These are phyloP conservation scores for Larimichthys crocea DNA, from an alignment of 2,113 vertebrate species.

Conservation along the genomic window DNA sequence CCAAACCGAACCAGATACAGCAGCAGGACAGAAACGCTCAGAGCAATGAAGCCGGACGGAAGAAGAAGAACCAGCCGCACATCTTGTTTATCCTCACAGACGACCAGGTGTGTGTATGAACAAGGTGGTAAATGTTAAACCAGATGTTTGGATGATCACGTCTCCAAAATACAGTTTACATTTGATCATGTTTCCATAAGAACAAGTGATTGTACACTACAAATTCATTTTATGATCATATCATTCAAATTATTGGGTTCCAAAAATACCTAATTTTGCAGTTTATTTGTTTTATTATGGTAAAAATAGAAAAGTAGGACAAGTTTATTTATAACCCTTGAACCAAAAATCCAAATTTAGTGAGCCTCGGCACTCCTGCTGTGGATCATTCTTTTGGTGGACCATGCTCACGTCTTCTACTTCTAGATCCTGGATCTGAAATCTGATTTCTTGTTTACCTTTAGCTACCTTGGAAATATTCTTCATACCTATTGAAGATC, in stretches of 20 bases:
- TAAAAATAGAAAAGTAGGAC: neutral
- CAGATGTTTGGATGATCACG: neutral
- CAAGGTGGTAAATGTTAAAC: too few species aligned
- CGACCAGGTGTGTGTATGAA: slow-evolving; percentile 84
- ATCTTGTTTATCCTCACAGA: slow-evolving; percentile 95
- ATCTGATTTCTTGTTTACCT: too few species aligned
- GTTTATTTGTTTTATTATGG: neutral
- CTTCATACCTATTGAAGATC: too few species aligned
- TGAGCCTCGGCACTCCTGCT: too few species aligned
- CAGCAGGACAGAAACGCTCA: slow-evolving; percentile 51
- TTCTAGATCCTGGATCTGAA: too few species aligned
- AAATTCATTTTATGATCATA: neutral
- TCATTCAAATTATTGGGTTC: too few species aligned
- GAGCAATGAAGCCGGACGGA: slow-evolving; percentile 52
- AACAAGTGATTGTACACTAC: neutral
- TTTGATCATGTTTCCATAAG: neutral
- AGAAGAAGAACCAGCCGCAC: slow-evolving; percentile 86
- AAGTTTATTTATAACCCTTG: neutral
- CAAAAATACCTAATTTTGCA: neutral
- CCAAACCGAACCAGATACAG: slow-evolving; percentile 81
- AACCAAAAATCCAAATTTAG: too few species aligned
- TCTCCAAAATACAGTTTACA: neutral
- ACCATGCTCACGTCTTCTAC: too few species aligned
- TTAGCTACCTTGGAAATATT: too few species aligned
- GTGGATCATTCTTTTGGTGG: too few species aligned